Conservation (phyloP, 2,888 invertebrate species). For the Amphimallon solstitiale region DNA sequence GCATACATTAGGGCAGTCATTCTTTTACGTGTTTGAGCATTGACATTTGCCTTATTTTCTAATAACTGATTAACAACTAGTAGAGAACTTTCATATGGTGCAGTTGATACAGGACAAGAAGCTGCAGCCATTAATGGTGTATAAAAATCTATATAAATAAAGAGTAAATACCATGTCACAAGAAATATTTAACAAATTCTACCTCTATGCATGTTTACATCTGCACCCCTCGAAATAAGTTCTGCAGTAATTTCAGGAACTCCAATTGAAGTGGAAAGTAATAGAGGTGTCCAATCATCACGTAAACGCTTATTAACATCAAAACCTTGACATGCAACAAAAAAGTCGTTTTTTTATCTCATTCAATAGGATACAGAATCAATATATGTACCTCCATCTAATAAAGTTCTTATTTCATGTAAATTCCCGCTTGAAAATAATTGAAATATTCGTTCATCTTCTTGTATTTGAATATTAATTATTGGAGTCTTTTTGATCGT, state of each 20-base stretch:
- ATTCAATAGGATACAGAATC: not conserved
- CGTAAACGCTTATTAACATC: slow-evolving; percentile 63
- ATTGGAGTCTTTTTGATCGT: slow-evolving; percentile 15
- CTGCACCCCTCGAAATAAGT: slow-evolving; percentile 68
- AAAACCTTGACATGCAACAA: slow-evolving; percentile 47
- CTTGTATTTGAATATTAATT: slow-evolving; percentile 31
- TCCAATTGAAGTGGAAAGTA: slow-evolving; percentile 70
- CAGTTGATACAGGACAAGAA: slow-evolving; percentile 66
- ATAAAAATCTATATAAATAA: slow-evolving; percentile 66
- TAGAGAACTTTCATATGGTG: slow-evolving; percentile 63
- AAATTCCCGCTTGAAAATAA: slow-evolving; percentile 46
- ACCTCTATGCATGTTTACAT: slow-evolving; percentile 66
- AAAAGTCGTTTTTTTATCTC: not conserved
- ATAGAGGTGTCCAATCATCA: slow-evolving; percentile 71
- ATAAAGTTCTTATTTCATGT: slow-evolving; percentile 41
- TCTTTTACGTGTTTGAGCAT: slow-evolving; percentile 68
- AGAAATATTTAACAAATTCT: slow-evolving; percentile 17
- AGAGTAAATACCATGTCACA: slow-evolving; percentile 15
- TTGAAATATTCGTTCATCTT: slow-evolving; percentile 42
- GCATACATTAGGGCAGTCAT: slow-evolving; percentile 74
- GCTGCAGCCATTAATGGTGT: slow-evolving; percentile 73
- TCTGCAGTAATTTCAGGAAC: slow-evolving; percentile 66
- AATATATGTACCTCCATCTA: slow-evolving; percentile 56
- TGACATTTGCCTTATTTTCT: slow-evolving; percentile 66
- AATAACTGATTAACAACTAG: slow-evolving; percentile 62